A percentile compares a stretch with the other conserved stretches of the same genome.
phyloP scores from a whole-genome alignment of 2,797 vertebrate genomes.

The Gadopsis bispinosus region DNA sequence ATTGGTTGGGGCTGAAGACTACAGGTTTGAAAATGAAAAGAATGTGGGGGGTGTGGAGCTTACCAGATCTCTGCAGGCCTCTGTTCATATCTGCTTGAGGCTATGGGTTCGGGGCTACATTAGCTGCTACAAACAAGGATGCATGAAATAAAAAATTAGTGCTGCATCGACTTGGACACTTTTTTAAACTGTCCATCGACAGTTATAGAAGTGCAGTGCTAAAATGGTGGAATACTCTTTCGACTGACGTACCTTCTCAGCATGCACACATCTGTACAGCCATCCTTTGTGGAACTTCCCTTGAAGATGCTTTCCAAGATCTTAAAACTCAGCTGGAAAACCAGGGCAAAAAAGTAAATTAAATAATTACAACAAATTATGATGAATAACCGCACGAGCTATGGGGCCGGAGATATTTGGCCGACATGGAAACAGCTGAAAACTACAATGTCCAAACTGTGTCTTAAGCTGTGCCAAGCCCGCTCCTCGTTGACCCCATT shows the following conservation, averaged over 20 bases:
- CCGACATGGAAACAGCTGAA: conserved; percentile 38
- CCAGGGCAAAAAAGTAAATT: not conserved
- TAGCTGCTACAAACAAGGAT: not conserved
- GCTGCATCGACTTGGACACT: not conserved
- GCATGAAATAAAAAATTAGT: not conserved
- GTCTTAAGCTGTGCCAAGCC: conserved; percentile 60
- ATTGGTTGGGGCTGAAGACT: too few relatives aligned
- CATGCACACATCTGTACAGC: not conserved
- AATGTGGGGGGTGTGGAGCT: not conserved
- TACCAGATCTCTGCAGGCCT: too few relatives aligned
- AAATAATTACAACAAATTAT: conserved; percentile 42
- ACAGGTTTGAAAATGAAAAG: too few relatives aligned
- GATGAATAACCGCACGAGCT: conserved; percentile 47
- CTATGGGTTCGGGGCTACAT: too few relatives aligned
- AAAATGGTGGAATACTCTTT: not conserved
- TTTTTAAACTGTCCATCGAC: not conserved
- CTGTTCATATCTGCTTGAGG: too few relatives aligned
- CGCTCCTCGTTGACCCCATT: conserved; percentile 68
- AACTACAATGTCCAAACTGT: conserved; percentile 54
- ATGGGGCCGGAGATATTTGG: conserved; percentile 45
- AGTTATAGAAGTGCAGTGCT: not conserved
- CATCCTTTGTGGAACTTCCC: not conserved
- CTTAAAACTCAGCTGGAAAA: conserved; percentile 14
- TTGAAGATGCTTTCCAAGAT: not conserved
- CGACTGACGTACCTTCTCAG: not conserved